These are phyloP conservation scores for Trachurus trachurus DNA, from an alignment of 2,797 vertebrate genomes.

Conservation along the genomic window DNA sequence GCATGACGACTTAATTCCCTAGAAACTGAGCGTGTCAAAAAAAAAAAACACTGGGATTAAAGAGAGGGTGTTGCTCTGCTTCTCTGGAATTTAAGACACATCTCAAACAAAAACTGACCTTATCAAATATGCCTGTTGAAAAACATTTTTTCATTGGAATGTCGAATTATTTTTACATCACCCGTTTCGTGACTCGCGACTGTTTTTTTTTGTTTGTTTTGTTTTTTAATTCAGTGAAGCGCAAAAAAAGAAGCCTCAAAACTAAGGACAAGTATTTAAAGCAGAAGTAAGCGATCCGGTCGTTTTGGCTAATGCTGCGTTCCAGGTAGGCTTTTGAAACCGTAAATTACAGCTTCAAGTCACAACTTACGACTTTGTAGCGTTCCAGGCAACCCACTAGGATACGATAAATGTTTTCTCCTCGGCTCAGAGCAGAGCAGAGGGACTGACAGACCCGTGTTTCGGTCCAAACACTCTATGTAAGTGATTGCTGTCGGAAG, in stretches of 20 bases:
- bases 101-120: neutral
- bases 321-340: too few relatives aligned
- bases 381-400: too few relatives aligned
- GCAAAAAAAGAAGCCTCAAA: conserved; percentile 2
- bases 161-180: conserved; percentile 12
- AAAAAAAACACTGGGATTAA: neutral
- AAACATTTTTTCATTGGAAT: neutral
- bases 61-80: neutral
- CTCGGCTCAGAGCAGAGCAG: too few relatives aligned
- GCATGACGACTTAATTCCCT: neutral
- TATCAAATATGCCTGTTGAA: conserved; percentile 8
- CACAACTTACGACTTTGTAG: too few relatives aligned
- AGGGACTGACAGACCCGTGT: too few relatives aligned
- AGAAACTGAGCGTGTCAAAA: neutral
- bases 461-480: too few relatives aligned
- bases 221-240: neutral
- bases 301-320: too few relatives aligned
- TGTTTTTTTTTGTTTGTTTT: neutral
- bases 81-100: neutral
- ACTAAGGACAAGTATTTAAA: conserved; percentile 5
- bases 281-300: too few relatives aligned
- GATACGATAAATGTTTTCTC: too few relatives aligned
- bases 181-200: neutral
- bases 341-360: too few relatives aligned
- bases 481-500: too few relatives aligned